phyloP scores from a whole-genome alignment of 2,888 invertebrate genomes.

The Dolichomitus sp. region DNA sequence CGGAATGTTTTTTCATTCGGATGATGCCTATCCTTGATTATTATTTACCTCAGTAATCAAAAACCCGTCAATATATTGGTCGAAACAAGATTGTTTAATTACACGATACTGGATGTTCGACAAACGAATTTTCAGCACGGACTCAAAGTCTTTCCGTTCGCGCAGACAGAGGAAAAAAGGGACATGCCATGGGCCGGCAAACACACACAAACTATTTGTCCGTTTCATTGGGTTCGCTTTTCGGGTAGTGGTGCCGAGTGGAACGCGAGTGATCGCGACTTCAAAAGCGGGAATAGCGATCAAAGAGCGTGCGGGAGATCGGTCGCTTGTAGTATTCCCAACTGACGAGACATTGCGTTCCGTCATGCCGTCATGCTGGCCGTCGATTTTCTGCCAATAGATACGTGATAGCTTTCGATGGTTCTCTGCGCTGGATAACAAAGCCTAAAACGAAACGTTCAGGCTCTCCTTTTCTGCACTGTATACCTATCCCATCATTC shows the following conservation, averaged over 20 bases:
- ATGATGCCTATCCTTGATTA: neutral
- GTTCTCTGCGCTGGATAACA: constrained; percentile 23
- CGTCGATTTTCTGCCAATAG: constrained; percentile 48
- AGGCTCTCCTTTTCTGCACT: constrained; percentile 16
- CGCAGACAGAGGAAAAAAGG: constrained; percentile 28
- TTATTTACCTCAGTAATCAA: neutral
- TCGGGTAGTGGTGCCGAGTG: constrained; percentile 10
- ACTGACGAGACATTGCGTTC: constrained; percentile 36
- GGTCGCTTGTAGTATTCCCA: constrained; percentile 36
- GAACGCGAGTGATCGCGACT: constrained; percentile 44
- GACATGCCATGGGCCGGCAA: constrained; percentile 67
- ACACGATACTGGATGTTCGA: constrained; percentile 9
- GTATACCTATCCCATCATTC: constrained; percentile 1
- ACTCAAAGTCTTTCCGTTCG: constrained; percentile 7
- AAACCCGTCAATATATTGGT: neutral
- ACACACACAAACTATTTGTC: constrained; percentile 40
- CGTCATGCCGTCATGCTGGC: constrained; percentile 38
- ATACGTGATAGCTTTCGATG: constrained; percentile 30
- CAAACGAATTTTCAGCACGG: constrained; percentile 13
- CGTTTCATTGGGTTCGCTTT: constrained; percentile 37
- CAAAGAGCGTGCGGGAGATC: constrained; percentile 54
- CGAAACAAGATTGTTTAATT: neutral
- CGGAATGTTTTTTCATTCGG: no score
- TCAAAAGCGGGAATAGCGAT: constrained; percentile 43
- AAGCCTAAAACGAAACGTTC: constrained; percentile 39